Conservation (phyloP, 2,797 vertebrate species). For the Lacerta bilineata region DNA sequence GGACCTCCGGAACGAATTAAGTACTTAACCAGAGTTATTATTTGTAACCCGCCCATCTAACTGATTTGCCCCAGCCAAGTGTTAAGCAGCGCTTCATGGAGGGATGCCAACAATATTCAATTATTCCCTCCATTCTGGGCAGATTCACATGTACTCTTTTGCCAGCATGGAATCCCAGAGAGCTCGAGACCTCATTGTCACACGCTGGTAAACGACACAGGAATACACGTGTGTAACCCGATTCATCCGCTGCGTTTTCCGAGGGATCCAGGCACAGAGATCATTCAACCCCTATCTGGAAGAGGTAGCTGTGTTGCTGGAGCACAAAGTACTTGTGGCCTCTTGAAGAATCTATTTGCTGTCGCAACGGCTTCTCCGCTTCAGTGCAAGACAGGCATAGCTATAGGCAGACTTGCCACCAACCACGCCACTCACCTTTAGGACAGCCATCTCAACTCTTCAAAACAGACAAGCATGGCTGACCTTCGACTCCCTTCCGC, state of each 20-base stretch:
- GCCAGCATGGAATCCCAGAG: background rate
- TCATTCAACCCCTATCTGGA: background rate
- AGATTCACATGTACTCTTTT: background rate
- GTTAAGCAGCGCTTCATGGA: no score
- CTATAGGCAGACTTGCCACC: background rate
- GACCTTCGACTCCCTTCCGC: no score
- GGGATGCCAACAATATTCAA: background rate
- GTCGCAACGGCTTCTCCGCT: background rate
- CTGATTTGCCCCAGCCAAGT: no score
- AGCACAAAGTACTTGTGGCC: background rate
- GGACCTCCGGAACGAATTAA: no score
- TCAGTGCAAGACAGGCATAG: background rate
- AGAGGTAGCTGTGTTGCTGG: no score
- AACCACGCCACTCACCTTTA: background rate
- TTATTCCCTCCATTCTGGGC: background rate
- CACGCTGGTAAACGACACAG: background rate
- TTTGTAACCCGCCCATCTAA: no score
- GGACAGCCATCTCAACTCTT: rapidly evolving
- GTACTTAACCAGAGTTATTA: no score
- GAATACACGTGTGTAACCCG: no score
- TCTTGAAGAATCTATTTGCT: background rate
- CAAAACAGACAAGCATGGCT: rapidly evolving
- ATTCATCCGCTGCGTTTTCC: rapidly evolving
- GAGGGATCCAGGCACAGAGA: background rate
- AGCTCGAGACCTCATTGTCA: background rate